Conservation (phyloP, 2,113 vertebrate species). For the Leucosticte australis region DNA sequence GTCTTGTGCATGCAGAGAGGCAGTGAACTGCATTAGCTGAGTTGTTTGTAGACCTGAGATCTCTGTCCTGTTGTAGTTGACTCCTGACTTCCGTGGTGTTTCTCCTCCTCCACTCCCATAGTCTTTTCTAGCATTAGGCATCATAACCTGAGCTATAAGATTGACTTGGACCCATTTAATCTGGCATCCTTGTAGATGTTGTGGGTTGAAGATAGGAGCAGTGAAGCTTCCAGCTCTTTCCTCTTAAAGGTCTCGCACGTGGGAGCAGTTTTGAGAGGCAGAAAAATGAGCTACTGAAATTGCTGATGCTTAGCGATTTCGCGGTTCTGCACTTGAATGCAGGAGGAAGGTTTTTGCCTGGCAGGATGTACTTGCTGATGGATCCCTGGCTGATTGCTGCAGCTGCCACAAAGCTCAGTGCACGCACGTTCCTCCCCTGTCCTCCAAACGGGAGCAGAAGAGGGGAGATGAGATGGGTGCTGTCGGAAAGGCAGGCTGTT, state of each 20-base stretch:
- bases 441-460: background rate
- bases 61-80: background rate
- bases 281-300: background rate
- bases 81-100: background rate
- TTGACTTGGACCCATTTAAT: background rate
- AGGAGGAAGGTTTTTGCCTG: background rate
- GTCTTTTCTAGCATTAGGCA: background rate
- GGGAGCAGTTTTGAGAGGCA: background rate
- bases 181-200: background rate
- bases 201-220: background rate
- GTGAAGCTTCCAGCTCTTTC: background rate
- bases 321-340: background rate
- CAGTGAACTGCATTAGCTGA: background rate
- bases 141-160: background rate
- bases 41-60: background rate
- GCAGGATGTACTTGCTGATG: background rate
- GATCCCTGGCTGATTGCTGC: background rate
- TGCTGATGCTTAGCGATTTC: constrained; percentile 8
- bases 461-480: background rate
- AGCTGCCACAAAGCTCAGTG: background rate
- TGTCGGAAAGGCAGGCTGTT: background rate
- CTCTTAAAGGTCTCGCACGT: background rate
- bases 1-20: background rate
- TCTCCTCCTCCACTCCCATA: background rate
- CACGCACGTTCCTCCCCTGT: background rate